Percentiles rank a stretch among this genome's conserved stretches.
Conservation (phyloP, 1,140 invertebrate genomes). For the Uloborus diversus region DNA sequence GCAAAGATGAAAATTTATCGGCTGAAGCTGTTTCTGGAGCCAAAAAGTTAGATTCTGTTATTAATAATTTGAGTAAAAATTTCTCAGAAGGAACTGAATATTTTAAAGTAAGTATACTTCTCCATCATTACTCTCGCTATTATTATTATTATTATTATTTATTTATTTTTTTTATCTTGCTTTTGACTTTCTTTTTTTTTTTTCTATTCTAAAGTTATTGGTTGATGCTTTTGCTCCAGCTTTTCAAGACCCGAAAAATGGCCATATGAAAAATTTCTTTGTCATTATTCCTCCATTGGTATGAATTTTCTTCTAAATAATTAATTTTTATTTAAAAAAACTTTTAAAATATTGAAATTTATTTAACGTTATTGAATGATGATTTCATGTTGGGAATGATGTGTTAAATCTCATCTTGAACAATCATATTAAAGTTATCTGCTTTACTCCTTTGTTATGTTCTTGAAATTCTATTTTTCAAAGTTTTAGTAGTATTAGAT, state of each 20-base stretch:
- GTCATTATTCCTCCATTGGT: constrained; percentile 89
- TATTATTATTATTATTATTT: not conserved
- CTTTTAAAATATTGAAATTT: not conserved
- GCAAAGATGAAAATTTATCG: constrained; percentile 68
- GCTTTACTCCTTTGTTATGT: too few species aligned
- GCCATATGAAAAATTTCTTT: constrained; percentile 93
- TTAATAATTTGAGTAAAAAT: constrained; percentile 81
- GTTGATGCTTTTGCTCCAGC: constrained; percentile 92
- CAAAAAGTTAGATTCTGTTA: constrained; percentile 78
- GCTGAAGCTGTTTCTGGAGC: constrained; percentile 74
- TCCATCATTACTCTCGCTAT: not conserved
- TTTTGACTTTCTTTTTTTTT: not conserved
- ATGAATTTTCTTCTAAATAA: constrained; percentile 9
- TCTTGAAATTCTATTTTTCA: too few species aligned
- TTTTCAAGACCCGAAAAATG: constrained; percentile 84
- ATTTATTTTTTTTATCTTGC: not conserved
- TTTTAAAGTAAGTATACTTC: constrained; percentile 76
- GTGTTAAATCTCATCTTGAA: too few species aligned
- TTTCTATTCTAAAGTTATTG: constrained; percentile 72
- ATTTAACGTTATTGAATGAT: not conserved
- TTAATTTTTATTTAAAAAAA: too few species aligned
- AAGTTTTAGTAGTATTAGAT: too few species aligned
- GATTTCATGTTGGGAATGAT: not conserved
- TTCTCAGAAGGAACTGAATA: constrained; percentile 95
- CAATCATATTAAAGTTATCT: too few species aligned